A percentile compares a stretch with the other conserved stretches of the same genome.
Evolutionary conservation across 2,797 vertebrate species (phyloP).

Genomic region (Sus cebifrons): DNA sequence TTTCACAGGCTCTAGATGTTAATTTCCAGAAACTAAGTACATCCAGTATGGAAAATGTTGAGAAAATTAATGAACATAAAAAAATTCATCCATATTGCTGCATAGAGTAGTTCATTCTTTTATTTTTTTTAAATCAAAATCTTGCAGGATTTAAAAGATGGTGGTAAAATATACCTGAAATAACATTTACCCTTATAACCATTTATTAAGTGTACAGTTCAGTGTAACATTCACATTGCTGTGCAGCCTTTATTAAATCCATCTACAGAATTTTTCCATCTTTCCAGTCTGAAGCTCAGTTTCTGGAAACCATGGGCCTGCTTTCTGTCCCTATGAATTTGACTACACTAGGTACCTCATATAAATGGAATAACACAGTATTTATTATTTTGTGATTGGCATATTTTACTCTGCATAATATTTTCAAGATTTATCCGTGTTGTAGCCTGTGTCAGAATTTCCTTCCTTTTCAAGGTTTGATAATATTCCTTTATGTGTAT

Average conservation of each 20-base stretch:
- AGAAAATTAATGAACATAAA: background rate
- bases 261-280: background rate
- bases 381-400: background rate
- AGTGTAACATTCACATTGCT: background rate
- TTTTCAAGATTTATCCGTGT: background rate
- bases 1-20: background rate
- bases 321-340: background rate
- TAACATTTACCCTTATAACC: background rate
- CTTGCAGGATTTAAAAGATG: background rate
- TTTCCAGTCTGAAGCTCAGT: background rate
- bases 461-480: background rate
- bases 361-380: background rate
- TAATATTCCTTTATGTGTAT: background rate
- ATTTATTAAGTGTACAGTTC: background rate
- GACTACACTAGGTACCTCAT: background rate
- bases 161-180: background rate
- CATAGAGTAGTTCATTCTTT: background rate
- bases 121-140: background rate
- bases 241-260: background rate
- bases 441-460: background rate
- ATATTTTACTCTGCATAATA: background rate
- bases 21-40: constrained; percentile 13
- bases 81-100: background rate
- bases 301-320: background rate
- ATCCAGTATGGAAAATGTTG: background rate